Evolutionary conservation across 2,888 invertebrate species (phyloP).

Genomic region (Anagyrus pseudococci): DNA sequence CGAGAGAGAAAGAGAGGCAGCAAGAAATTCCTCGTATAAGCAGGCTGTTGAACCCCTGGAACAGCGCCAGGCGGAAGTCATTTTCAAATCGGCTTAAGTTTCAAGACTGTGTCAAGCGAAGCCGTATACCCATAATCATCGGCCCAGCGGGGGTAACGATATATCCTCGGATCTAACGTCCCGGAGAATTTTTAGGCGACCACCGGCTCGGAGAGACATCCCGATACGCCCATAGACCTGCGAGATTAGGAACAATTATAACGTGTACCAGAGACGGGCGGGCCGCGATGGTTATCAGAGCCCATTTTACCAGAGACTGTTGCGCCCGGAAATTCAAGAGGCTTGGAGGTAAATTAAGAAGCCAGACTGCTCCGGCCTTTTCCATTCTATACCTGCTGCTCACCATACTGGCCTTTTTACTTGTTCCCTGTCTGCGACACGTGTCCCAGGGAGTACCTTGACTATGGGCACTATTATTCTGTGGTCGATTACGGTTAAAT

Average conservation of each 20-base stretch:
- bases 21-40: conserved; percentile 20
- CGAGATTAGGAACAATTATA: conserved; percentile 39
- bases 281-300: conserved; percentile 27
- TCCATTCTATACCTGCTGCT: background rate
- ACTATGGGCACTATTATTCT: no score
- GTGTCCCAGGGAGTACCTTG: no score
- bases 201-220: background rate
- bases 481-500: no score
- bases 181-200: background rate
- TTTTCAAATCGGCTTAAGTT: conserved; percentile 54
- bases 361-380: background rate
- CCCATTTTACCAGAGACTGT: conserved; percentile 10
- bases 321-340: conserved; percentile 14
- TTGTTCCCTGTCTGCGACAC: no score
- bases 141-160: conserved; percentile 42
- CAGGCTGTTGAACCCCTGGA: conserved; percentile 42
- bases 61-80: conserved; percentile 38
- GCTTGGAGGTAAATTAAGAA: conserved; percentile 16
- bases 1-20: background rate
- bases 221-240: background rate
- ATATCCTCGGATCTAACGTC: conserved; percentile 36
- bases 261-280: background rate
- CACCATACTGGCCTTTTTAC: no score
- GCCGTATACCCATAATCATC: conserved; percentile 46
- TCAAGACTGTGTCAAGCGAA: conserved; percentile 53